Base-by-base conservation (phyloP, 2,888 invertebrate species). In the Meloe dianella region DNA sequence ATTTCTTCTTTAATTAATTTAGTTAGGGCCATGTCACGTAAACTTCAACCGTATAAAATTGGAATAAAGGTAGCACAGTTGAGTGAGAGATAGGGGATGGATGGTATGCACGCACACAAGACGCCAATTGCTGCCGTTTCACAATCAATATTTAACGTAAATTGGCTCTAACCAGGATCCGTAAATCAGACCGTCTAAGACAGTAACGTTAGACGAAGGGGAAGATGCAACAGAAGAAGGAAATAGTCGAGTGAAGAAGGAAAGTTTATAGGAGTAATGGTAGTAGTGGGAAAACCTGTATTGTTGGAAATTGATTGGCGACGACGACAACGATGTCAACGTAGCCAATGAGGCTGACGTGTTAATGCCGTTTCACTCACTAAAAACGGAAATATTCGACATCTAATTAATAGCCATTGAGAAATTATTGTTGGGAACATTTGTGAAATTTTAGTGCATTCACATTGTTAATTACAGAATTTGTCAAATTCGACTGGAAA, bases 61-160 rank as follows among this genome's bases (percentile, higher is more conserved):
- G 63, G 69, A 24, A 51, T 51, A 51, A 24, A 51, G 51, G 51
- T 51, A n/a, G 41, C 7, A 41, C 5, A 8, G 41, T 41, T 41
- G 41, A 35, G 41, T 1, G 38, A n/a, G 14, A n/a, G 12, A 17
- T 47, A 9, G 20, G 51, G 10, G 17, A 22, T 22, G 51, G 51
- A 2, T 22, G 22, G 17, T 24, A 51, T 51, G 51, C 27, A 35
- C 59, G 60, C 73, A 71, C 71, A 71, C 71, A 69, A 66, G 61
- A 69, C 73, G 69, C 72, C 73, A 71, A 73, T 75, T 74, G 73
- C 74, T 66, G 51, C 64, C 66, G 67, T 71, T 51, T 71, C 73
- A 70, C 73, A 75, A 75, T 75, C 74, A 75, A 75, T 75, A 75
- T 75, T 75, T 75, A 75, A 75, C 73, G 73, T 71, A 73, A 73